These are phyloP conservation scores for Axis porcinus DNA, from an alignment of 2,113 vertebrate genomes.

Conservation along the genomic window DNA sequence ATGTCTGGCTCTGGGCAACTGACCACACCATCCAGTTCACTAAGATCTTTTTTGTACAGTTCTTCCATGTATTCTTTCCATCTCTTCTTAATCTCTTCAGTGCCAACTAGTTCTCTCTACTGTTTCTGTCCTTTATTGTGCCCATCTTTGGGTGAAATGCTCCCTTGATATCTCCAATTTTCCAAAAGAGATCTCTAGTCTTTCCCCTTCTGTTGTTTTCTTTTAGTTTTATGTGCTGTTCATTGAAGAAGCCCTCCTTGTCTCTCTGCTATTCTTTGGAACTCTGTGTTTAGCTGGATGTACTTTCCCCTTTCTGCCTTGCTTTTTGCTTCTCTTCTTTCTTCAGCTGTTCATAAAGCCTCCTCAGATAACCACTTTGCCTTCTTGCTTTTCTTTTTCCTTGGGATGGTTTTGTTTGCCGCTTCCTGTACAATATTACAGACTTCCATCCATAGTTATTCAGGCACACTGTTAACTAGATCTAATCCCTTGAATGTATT, in stretches of 20 bases:
- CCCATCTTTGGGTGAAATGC: not conserved
- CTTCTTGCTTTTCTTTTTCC: not conserved
- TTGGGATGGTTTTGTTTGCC: not conserved
- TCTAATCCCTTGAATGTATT: not conserved
- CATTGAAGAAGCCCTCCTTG: not conserved
- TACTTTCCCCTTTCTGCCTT: not conserved
- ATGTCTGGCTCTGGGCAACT: not conserved
- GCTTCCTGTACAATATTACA: not conserved
- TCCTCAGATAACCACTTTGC: not conserved
- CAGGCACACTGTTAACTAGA: not conserved
- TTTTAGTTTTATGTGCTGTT: not conserved
- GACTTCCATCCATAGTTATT: not conserved
- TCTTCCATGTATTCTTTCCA: not conserved
- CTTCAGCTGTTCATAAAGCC: not conserved
- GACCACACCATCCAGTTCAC: not conserved
- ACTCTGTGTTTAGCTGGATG: not conserved
- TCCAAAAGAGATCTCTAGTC: not conserved
- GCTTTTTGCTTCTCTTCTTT: not conserved
- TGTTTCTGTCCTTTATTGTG: not conserved
- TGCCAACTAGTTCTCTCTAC: not conserved
- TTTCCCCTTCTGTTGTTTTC: not conserved
- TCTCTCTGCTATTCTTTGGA: not conserved
- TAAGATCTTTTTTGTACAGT: not conserved
- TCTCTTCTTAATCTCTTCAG: not conserved
- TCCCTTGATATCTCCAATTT: not conserved